phyloP scores from a whole-genome alignment of 2,888 invertebrate genomes.

The Hyposoter didymator region DNA sequence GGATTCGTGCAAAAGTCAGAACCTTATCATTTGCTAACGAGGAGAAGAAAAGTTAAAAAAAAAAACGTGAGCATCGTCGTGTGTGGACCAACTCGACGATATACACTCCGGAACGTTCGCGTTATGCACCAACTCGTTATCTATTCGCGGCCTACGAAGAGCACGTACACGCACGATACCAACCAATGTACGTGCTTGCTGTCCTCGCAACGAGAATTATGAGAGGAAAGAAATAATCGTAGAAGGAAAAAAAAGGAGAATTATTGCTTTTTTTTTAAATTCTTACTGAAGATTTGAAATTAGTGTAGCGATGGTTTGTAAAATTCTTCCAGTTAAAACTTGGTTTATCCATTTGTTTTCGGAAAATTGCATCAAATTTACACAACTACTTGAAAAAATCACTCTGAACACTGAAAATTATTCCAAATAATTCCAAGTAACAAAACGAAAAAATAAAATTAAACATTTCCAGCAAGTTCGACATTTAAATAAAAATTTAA shows the following conservation, averaged over 20 bases:
- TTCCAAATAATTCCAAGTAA: background rate
- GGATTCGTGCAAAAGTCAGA: background rate
- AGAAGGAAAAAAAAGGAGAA: background rate
- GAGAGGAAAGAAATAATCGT: background rate
- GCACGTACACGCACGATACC: slow-evolving; percentile 67
- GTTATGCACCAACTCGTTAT: slow-evolving; percentile 59
- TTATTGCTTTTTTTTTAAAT: background rate
- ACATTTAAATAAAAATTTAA: background rate
- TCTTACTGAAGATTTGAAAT: background rate
- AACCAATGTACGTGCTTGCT: slow-evolving; percentile 44
- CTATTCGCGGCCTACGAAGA: slow-evolving; percentile 66
- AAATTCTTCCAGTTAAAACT: background rate
- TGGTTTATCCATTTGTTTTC: too few species aligned
- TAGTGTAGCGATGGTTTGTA: too few species aligned
- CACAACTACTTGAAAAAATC: background rate
- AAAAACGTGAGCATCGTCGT: slow-evolving; percentile 62
- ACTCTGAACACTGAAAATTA: background rate
- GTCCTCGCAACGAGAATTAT: slow-evolving; percentile 1
- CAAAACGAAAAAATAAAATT: background rate
- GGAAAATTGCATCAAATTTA: too few species aligned
- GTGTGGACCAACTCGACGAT: slow-evolving; percentile 23
- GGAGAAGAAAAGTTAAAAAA: slow-evolving; percentile 5
- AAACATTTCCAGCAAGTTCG: background rate
- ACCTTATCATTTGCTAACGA: slow-evolving; percentile 31
- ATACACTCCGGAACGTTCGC: slow-evolving; percentile 37